These are phyloP conservation scores for Eremophila alpestris DNA, from an alignment of 2,797 vertebrate species.

Conservation along the genomic window DNA sequence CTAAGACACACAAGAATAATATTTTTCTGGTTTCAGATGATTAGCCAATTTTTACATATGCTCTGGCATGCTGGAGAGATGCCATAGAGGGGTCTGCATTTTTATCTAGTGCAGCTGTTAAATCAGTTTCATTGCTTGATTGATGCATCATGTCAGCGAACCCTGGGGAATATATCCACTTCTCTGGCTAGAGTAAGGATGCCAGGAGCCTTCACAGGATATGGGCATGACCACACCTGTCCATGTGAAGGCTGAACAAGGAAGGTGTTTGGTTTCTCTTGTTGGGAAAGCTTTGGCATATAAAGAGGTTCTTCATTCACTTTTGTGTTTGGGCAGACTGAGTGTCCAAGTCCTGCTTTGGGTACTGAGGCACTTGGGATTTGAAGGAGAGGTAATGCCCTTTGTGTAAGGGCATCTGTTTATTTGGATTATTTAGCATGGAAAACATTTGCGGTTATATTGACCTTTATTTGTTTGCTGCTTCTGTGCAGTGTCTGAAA, in stretches of 20 bases:
- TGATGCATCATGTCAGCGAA: neutral
- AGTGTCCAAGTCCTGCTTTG: neutral
- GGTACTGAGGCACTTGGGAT: neutral
- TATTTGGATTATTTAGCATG: neutral
- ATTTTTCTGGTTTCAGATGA: constrained; percentile 33
- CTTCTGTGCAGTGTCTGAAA: neutral
- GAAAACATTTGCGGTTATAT: neutral
- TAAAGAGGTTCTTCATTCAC: neutral
- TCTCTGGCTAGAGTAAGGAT: neutral
- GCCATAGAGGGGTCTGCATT: neutral
- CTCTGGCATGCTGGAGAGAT: neutral
- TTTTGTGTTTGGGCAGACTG: neutral
- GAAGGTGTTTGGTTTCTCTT: neutral
- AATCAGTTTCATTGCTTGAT: neutral
- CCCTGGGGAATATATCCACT: neutral
- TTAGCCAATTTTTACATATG: constrained; percentile 39
- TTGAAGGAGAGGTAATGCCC: neutral
- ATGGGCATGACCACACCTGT: neutral
- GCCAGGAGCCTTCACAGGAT: neutral
- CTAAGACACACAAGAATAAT: constrained; percentile 9
- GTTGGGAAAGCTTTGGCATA: neutral
- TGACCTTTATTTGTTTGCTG: neutral
- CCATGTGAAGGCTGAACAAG: fast-evolving
- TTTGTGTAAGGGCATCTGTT: neutral
- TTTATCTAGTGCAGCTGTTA: neutral